A percentile compares a stretch with the other conserved stretches of the same genome.
These are phyloP conservation scores for Centropus bengalensis DNA, from an alignment of 2,113 vertebrate genomes.

Conservation along the genomic window DNA sequence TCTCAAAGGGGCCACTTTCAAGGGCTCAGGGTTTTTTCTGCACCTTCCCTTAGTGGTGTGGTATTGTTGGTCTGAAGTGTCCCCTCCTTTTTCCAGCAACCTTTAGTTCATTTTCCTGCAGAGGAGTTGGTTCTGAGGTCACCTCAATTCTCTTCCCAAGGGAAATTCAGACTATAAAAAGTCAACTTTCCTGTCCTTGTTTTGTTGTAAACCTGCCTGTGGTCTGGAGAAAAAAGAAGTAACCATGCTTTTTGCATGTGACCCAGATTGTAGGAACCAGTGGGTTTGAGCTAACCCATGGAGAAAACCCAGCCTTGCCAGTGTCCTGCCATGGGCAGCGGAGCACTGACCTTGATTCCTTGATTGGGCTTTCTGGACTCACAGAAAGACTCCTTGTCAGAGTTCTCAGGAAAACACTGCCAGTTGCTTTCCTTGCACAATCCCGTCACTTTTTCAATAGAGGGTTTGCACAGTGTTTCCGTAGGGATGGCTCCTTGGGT, in stretches of 20 bases:
- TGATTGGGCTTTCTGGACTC: neutral
- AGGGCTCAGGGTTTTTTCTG: neutral
- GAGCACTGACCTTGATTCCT: neutral
- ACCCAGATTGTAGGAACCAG: neutral
- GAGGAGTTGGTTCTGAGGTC: constrained; percentile 32
- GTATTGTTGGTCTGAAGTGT: constrained; percentile 3
- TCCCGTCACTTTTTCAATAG: neutral
- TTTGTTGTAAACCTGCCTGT: constrained; percentile 8
- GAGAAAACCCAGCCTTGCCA: neutral
- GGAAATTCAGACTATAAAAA: constrained; percentile 24
- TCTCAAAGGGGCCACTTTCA: neutral
- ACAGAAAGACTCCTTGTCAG: neutral
- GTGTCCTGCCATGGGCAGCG: neutral
- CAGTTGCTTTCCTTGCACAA: neutral
- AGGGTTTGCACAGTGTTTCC: neutral
- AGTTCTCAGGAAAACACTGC: neutral
- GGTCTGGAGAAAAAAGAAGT: neutral
- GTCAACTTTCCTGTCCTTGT: constrained; percentile 39
- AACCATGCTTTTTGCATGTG: constrained; percentile 6
- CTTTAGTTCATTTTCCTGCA: constrained; percentile 38
- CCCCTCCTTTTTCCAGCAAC: constrained; percentile 32
- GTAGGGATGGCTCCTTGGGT: neutral
- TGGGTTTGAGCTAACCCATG: neutral
- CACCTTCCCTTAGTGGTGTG: neutral
- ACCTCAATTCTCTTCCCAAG: constrained; percentile 29